A percentile compares a stretch with the other conserved stretches of the same genome.
Conservation (phyloP, 2,888 invertebrate genomes). For the Gymnosoma rotundatum region DNA sequence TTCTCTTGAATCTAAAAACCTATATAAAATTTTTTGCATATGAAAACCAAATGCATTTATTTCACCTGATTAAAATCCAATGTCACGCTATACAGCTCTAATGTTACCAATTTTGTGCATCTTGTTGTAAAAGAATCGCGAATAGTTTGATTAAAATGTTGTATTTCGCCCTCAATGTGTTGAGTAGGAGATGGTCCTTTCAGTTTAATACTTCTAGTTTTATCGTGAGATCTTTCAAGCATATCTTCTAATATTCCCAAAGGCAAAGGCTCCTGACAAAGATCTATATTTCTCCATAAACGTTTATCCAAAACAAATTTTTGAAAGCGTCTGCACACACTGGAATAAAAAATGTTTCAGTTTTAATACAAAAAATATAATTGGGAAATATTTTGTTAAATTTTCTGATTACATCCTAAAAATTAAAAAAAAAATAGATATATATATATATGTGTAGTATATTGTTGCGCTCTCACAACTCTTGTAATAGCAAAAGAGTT, state of each 20-base stretch:
- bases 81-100: slow-evolving; percentile 80
- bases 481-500: too few relatives aligned
- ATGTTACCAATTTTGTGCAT: slow-evolving; percentile 75
- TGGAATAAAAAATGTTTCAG: slow-evolving; percentile 62
- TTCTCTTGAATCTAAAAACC: too few relatives aligned
- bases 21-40: too few relatives aligned
- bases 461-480: too few relatives aligned
- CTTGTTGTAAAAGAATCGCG: slow-evolving; percentile 75
- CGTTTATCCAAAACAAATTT: slow-evolving; percentile 78
- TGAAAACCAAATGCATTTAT: not conserved
- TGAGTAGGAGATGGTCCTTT: slow-evolving; percentile 76
- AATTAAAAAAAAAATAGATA: too few relatives aligned
- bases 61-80: slow-evolving; percentile 79
- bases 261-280: slow-evolving; percentile 76
- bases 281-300: slow-evolving; percentile 80
- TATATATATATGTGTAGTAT: too few relatives aligned
- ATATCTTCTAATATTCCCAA: slow-evolving; percentile 77
- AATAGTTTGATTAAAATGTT: slow-evolving; percentile 77
- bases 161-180: slow-evolving; percentile 76
- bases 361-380: not conserved
- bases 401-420: too few relatives aligned
- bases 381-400: not conserved
- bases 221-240: slow-evolving; percentile 77
- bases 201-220: slow-evolving; percentile 78
- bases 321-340: slow-evolving; percentile 79